Conservation (phyloP, 1,140 invertebrate genomes). For the Andrena cerasifolii region DNA sequence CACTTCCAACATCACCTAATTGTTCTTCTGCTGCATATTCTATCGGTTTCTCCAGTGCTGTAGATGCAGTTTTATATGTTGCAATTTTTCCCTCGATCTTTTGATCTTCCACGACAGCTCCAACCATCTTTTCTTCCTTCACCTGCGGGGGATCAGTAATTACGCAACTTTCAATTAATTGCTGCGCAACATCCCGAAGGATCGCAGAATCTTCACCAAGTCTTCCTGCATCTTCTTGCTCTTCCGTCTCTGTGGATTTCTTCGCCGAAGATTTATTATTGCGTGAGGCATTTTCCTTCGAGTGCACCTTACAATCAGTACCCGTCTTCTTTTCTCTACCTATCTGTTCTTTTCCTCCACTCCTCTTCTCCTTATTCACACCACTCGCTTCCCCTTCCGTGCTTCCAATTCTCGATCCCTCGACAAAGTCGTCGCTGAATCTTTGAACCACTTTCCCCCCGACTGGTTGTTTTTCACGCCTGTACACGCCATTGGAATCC, state of each 20-base stretch:
- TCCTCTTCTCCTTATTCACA: not conserved
- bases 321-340: not conserved
- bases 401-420: not conserved
- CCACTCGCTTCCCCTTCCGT: not conserved
- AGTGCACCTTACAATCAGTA: not conserved
- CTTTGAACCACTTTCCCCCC: not conserved
- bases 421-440: conserved; percentile 59
- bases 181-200: not conserved
- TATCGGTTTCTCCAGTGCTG: not conserved
- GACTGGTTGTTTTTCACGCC: not conserved
- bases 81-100: not conserved
- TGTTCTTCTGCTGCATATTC: not conserved
- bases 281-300: not conserved
- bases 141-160: not conserved
- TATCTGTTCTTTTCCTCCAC: not conserved
- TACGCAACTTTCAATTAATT: not conserved
- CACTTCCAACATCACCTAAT: no score
- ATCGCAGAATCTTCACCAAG: not conserved
- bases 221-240: not conserved
- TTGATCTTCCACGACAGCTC: not conserved
- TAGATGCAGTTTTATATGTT: not conserved
- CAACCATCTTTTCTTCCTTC: not conserved
- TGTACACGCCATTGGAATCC: not conserved
- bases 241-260: not conserved
- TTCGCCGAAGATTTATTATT: not conserved